Evolutionary conservation across 2,888 invertebrate species (phyloP), one percentile per base, ranked within the genome.

Genomic region (Stictocephala bisonia): DNA sequence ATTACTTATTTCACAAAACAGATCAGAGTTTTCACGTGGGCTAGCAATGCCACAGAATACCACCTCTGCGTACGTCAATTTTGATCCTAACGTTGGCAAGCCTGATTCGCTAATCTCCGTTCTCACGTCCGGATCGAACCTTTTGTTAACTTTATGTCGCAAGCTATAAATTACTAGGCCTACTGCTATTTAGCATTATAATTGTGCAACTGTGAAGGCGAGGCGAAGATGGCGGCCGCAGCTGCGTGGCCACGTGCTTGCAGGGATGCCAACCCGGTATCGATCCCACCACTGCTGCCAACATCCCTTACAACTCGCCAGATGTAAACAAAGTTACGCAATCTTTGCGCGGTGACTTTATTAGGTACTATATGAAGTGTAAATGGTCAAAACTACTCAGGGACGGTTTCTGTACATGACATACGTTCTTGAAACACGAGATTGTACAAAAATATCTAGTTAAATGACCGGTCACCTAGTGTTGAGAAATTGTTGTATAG

Each of bases 131-230:
- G 60, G 40, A 60, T 60, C 13, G 15, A 24, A 60, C 24, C 69
- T 69, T 69, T 69, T 69, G 69, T 69, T 69, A 69, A 69, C 31
- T 53, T 69, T 69, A 53, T 69, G 56, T 69, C 51, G 69, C 53
- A 51, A 53, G 56, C 69, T 53, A 69, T 69, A 69, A 69, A 69
- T 69, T 69, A 69, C 56, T 35, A 69, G 69, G 51, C 53, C 69
- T 69, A 69, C 40, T 69, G 56, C 69, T 69, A 69, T 69, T 69
- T 69, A 69, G 69, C 69, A 69, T 69, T 69, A 69, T 69, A 69
- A 69, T 69, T 69, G 69, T 69, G 69, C 69, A 69, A 69, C 69
- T 29, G 53, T 41, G 69, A 53, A 69, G 35, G 51, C 40, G 53
- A 69, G 56, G 53, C 53, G 69, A 53, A 51, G 69, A 40, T 53